A percentile compares a stretch with the other conserved stretches of the same genome.
Evolutionary conservation across 2,888 invertebrate genomes (phyloP).

Genomic region (Tupiocoris notatus): DNA sequence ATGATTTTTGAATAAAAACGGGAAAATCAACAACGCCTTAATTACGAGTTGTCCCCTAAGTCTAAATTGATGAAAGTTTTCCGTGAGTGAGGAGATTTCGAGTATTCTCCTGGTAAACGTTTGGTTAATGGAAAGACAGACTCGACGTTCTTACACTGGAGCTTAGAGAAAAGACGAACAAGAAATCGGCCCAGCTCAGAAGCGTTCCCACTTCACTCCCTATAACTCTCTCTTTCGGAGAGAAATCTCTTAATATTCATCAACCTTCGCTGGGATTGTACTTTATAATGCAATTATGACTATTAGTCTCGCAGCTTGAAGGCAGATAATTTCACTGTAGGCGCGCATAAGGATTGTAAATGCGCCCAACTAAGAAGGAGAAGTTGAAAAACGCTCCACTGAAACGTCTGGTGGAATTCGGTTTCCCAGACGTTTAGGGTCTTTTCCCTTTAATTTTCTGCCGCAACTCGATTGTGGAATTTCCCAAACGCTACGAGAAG

Average conservation of each 20-base stretch:
- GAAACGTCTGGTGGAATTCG: not conserved
- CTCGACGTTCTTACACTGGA: not conserved
- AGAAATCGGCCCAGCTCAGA: not conserved
- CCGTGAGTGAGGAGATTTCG: not conserved
- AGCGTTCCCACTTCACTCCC: not conserved
- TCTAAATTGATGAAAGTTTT: no score
- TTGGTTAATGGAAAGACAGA: not conserved
- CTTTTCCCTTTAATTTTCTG: no score
- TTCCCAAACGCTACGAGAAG: no score
- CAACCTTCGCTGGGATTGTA: slow-evolving; percentile 44
- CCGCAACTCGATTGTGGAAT: no score
- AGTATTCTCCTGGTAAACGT: not conserved
- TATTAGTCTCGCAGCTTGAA: slow-evolving; percentile 35
- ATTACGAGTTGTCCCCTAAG: no score
- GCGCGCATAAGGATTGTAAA: not conserved
- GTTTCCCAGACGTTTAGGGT: not conserved
- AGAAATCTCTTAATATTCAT: slow-evolving; percentile 45
- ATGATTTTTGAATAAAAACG: no score
- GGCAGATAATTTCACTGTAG: not conserved
- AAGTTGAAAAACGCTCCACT: not conserved
- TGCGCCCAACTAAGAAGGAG: not conserved
- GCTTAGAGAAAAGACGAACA: not conserved
- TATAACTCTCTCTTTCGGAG: not conserved
- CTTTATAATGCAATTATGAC: slow-evolving; percentile 47
- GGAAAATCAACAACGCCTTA: no score